A percentile compares a stretch with the other conserved stretches of the same genome.
These are phyloP conservation scores for Pangasianodon gigas DNA, from an alignment of 2,113 vertebrate genomes.

Conservation along the genomic window DNA sequence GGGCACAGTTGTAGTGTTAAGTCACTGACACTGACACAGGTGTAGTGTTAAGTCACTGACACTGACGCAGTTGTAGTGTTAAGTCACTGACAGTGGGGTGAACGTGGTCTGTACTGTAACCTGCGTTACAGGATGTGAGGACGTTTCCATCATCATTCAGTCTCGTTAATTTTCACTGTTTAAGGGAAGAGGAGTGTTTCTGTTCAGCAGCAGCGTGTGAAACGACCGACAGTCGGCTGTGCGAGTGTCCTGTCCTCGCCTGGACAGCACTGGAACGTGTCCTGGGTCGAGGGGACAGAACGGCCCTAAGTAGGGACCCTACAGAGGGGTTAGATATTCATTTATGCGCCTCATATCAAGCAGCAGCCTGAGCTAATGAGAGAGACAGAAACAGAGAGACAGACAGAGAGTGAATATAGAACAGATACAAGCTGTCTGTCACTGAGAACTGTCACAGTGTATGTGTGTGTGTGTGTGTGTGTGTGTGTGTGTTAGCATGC, in stretches of 20 bases:
- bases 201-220: not conserved
- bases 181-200: not conserved
- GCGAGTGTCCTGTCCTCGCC: not conserved
- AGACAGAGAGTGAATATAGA: not conserved
- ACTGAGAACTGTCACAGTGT: not conserved
- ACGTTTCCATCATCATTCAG: not conserved
- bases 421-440: slow-evolving; percentile 7
- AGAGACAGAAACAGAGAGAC: not conserved
- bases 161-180: not conserved
- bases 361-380: not conserved
- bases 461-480: slow-evolving; percentile 12
- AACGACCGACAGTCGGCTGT: not conserved
- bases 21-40: too few relatives aligned
- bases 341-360: not conserved
- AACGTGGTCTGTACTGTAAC: not conserved
- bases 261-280: not conserved
- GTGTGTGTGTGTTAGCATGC: slow-evolving; percentile 23
- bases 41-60: too few relatives aligned
- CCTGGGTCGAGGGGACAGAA: not conserved
- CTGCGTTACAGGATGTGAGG: not conserved
- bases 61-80: not conserved
- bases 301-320: not conserved
- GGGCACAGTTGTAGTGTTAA: too few relatives aligned
- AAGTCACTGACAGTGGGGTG: not conserved
- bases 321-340: not conserved